Base-by-base conservation (phyloP, 2,797 vertebrate species). In the Bradypodion pumilum region DNA sequence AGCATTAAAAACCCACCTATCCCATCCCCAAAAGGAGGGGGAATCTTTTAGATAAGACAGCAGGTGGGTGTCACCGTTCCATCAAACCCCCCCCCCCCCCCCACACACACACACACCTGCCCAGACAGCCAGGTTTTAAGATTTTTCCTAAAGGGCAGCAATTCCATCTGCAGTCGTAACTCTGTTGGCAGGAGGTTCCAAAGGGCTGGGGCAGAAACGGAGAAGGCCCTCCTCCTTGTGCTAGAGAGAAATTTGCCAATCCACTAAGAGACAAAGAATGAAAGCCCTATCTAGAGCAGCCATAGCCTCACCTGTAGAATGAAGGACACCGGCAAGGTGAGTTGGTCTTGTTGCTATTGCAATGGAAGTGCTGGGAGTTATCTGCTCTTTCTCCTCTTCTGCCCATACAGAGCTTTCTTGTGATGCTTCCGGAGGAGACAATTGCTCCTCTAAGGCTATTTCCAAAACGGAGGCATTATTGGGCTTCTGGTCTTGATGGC, bases 231-330 rank as follows among this genome's bases (percentile, higher is more conserved):
- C n/a, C n/a, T n/a, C n/a, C 27, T 7, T 32, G 29, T 16, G n/a
- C n/a, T 9, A 44, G 12, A 32, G 40, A 2, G 25, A 21, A 12
- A 29, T 23, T 44, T 49, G 9, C 13, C 23, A n/a, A 73, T 19
- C 59, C 44, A 60, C 81, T 12, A 60, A 69, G 10, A 85, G 23
- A 40, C 66, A 40, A 10, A 42, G 70, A 62, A n/a, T 19, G 63
- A 12, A 46, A 19, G 16, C 4, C 49, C 25, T 60, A 10, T 27
- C 3, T 79, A 42, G 32, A 27, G 15, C 19, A 74, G 16, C 16
- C 15, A 16, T 23, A 27, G 16, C n/a, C 60, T 49, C 27, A 96
- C 96, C 95, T 70, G 93, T 74, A 81, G 89, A 9, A 32, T 80
- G 59, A 65, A 91, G 83, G 0, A 85, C 86, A 19, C 89, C 89